These are phyloP conservation scores for Caranx ignobilis DNA, from an alignment of 2,113 vertebrate genomes.

Conservation along the genomic window DNA sequence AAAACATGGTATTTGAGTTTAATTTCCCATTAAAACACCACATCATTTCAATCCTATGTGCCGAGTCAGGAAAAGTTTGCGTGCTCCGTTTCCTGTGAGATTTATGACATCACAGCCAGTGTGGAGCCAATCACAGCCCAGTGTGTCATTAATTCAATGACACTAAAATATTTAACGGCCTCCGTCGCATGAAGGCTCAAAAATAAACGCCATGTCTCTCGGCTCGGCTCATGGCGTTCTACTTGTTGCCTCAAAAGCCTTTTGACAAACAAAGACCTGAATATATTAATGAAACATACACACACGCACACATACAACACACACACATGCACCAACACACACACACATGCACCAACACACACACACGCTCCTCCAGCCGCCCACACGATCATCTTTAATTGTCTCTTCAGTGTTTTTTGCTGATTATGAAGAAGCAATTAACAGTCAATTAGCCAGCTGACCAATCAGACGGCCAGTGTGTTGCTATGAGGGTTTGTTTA, in stretches of 20 bases:
- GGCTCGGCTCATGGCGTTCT: constrained; percentile 32
- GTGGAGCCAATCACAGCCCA: background rate
- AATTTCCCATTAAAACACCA: no score
- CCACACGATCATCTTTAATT: constrained; percentile 56
- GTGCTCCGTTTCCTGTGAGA: background rate
- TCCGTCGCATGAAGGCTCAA: background rate
- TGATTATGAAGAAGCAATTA: constrained; percentile 65
- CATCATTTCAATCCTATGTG: background rate
- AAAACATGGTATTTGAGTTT: no score
- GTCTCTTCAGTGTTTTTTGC: constrained; percentile 54
- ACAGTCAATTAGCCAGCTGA: constrained; percentile 37
- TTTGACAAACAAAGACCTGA: constrained; percentile 64
- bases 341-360: constrained; percentile 23
- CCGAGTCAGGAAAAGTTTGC: background rate
- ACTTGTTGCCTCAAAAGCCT: constrained; percentile 53
- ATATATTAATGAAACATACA: constrained; percentile 55
- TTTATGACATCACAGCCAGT: background rate
- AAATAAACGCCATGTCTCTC: constrained; percentile 24
- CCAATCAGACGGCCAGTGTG: constrained; percentile 40
- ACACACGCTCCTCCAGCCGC: constrained; percentile 27
- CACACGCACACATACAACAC: constrained; percentile 10
- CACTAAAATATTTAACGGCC: background rate
- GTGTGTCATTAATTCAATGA: no score
- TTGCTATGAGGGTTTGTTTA: constrained; percentile 47
- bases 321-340: constrained; percentile 21